Percentiles rank a stretch among this genome's conserved stretches.
Conservation (phyloP, 2,888 invertebrate species). For the Ophonus ardosiacus region DNA sequence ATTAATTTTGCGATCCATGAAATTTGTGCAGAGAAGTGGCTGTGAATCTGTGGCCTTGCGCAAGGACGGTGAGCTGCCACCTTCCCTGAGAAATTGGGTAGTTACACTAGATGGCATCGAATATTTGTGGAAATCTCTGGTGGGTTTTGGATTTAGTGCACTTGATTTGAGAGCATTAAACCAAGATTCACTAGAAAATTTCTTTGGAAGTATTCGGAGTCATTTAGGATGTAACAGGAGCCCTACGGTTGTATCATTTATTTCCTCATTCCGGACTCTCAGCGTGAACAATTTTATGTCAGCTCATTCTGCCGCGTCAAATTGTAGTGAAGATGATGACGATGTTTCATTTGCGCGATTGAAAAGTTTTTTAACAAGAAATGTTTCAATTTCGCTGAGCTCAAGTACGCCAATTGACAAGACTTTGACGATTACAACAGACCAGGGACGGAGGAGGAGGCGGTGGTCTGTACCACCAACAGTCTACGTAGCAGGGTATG, state of each 20-base stretch:
- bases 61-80: neutral
- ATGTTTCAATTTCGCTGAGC: neutral
- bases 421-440: neutral
- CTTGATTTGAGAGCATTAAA: slow-evolving; percentile 25
- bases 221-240: slow-evolving; percentile 40
- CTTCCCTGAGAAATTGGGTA: slow-evolving; percentile 21
- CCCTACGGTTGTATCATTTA: slow-evolving; percentile 19
- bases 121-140: slow-evolving; percentile 47
- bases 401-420: neutral
- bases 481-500: slow-evolving; percentile 1
- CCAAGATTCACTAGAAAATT: slow-evolving; percentile 37
- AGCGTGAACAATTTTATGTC: slow-evolving; percentile 20
- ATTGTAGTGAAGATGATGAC: slow-evolving; percentile 5
- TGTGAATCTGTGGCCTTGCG: neutral
- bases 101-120: slow-evolving; percentile 27
- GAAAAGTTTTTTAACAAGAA: slow-evolving; percentile 1
- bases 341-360: slow-evolving; percentile 15
- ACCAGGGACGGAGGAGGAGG: neutral
- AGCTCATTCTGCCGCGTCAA: neutral
- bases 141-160: neutral
- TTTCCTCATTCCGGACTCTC: slow-evolving; percentile 35
- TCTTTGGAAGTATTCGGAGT: slow-evolving; percentile 31
- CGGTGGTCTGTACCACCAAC: neutral
- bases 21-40: slow-evolving; percentile 14
- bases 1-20: slow-evolving; percentile 25